A percentile compares a stretch with the other conserved stretches of the same genome.
phyloP scores from a whole-genome alignment of 2,888 invertebrate genomes.

The Thera britannica region DNA sequence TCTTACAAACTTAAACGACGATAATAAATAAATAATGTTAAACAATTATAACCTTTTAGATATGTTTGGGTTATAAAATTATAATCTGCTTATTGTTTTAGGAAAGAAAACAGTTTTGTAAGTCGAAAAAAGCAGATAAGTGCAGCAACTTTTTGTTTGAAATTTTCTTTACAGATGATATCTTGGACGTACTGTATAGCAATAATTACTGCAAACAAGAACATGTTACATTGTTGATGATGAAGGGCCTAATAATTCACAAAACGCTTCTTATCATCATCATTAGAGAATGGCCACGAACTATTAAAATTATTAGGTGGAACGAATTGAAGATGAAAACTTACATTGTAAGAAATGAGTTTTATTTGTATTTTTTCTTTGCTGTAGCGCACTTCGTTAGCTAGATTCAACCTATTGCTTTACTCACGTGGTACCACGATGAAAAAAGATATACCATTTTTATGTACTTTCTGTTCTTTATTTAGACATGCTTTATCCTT shows the following conservation, averaged over 20 bases:
- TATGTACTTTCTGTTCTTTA: too few relatives aligned
- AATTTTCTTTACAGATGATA: too few relatives aligned
- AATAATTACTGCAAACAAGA: slow-evolving; percentile 2
- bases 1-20: too few relatives aligned
- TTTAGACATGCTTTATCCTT: too few relatives aligned
- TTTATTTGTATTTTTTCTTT: neutral
- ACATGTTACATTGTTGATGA: slow-evolving; percentile 7
- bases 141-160: too few relatives aligned
- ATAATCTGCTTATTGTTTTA: too few relatives aligned
- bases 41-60: too few relatives aligned
- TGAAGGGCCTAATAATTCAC: neutral
- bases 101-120: too few relatives aligned
- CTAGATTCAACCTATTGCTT: neutral
- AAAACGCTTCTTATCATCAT: slow-evolving; percentile 6
- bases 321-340: slow-evolving; percentile 15
- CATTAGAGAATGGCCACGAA: slow-evolving; percentile 7
- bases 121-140: too few relatives aligned
- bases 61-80: too few relatives aligned
- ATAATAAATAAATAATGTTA: too few relatives aligned
- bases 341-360: slow-evolving; percentile 2
- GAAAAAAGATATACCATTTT: neutral
- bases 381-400: neutral
- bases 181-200: neutral
- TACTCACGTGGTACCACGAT: too few relatives aligned
- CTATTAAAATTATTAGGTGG: slow-evolving; percentile 13